Evolutionary conservation across 2,797 vertebrate genomes (phyloP), one percentile per base, ranked within the genome.

Genomic region (Paramormyrops hopkinsi): DNA sequence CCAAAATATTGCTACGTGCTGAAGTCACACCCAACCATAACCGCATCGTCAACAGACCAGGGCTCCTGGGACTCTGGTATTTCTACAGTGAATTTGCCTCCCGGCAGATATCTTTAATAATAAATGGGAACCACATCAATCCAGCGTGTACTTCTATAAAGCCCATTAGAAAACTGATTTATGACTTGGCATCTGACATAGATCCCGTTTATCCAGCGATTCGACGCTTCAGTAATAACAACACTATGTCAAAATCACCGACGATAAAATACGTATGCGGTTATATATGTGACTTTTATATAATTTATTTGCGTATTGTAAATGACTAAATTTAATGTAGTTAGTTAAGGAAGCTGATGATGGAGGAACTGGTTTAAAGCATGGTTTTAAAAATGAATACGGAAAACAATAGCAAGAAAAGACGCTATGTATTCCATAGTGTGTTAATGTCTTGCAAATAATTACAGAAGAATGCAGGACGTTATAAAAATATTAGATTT

Each of bases 1-100:
- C 37, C 33, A 76, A 76, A 76, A 37, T 41, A 76, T 17, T 6
- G 14, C 14, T 17, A 41, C 19, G 14, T 6, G 33, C 37, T 44
- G 0, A 17, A 41, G 69, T 37, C 62, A 33, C 37, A 37, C 12
- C 33, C 69, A 76, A 76, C 33, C 37, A 14, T 76, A 76, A 76
- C 33, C 33, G 37, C 69, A 76, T 76, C 69, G 19, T 25, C 69
- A 76, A 76, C 69, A 37, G 69, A 19, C 33, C 6, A 76, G 17
- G 14, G 69, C 37, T 41, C 33, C 96, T 96, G 96, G 96, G 96
- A 96, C 96, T 17, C 69, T 73, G 33, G 14, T 33, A 76, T 17
- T 41, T 76, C 69, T 76, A 76, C 33, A 76, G 25, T 76, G 5
- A 41, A 76, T 76, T 76, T 76, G 69, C 37, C 37, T 76, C 37